Evolutionary conservation across 2,113 vertebrate species (phyloP).

Genomic region (Halcyon malimbica): DNA sequence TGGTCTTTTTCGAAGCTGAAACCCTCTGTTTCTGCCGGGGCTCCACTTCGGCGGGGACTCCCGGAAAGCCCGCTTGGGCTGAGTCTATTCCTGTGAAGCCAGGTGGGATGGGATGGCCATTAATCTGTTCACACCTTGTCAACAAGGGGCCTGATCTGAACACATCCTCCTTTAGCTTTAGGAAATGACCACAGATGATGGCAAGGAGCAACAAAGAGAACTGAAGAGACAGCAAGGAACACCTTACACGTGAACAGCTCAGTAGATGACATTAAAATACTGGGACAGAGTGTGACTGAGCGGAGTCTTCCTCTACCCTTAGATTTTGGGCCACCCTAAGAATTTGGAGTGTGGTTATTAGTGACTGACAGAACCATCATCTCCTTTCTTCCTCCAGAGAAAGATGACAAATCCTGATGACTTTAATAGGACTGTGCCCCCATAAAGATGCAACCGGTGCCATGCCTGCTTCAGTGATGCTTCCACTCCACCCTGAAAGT

Average conservation of each 20-base stretch:
- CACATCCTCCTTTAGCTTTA: not conserved
- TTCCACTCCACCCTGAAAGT: not conserved
- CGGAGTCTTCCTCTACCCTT: not conserved
- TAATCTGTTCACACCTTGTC: conserved; percentile 66
- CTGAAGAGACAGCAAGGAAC: not conserved
- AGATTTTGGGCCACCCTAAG: not conserved
- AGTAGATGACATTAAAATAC: not conserved
- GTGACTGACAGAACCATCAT: fast-evolving
- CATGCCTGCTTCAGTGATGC: not conserved
- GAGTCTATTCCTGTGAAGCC: not conserved
- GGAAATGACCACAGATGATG: not conserved
- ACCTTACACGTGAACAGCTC: not conserved
- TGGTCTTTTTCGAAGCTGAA: not conserved
- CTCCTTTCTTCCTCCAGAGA: not conserved
- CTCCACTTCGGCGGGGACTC: not conserved
- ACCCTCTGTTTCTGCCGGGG: not conserved
- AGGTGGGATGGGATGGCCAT: conserved; percentile 31
- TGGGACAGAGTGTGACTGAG: not conserved
- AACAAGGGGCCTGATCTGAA: not conserved
- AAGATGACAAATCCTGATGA: not conserved
- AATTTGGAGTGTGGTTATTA: not conserved
- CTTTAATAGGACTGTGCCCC: not conserved
- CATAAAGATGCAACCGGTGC: fast-evolving
- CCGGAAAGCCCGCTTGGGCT: not conserved
- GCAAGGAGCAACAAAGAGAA: not conserved